A percentile compares a stretch with the other conserved stretches of the same genome.
Evolutionary conservation across 2,888 invertebrate species (phyloP).

Genomic region (Chloromyia formosa): DNA sequence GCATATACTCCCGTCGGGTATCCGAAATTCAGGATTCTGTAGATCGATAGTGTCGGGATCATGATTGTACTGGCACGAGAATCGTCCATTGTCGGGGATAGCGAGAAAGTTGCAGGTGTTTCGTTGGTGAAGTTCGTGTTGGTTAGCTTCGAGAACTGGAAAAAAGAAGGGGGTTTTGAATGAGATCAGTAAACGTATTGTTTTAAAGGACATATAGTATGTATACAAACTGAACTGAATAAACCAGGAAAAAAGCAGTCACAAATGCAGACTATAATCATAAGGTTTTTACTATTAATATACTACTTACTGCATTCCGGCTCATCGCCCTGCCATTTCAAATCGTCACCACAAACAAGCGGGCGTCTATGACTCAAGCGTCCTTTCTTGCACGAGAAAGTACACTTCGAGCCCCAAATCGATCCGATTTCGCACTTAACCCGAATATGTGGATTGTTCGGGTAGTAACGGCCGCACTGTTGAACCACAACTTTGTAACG

Average conservation of each 20-base stretch:
- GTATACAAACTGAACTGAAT: no score
- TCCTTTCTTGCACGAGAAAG: conserved; percentile 51
- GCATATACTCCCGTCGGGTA: conserved; percentile 51
- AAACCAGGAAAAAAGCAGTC: no score
- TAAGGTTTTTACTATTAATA: no score
- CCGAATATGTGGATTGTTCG: conserved; percentile 46
- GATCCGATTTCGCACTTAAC: conserved; percentile 50
- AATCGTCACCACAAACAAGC: conserved; percentile 51
- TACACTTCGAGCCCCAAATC: conserved; percentile 52
- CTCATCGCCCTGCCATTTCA: conserved; percentile 52
- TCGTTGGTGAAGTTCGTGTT: conserved; percentile 7
- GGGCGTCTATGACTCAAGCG: conserved; percentile 48
- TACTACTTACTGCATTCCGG: conserved; percentile 49
- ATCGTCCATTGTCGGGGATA: conserved; percentile 51
- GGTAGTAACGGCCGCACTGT: conserved; percentile 50
- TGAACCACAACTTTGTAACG: conserved; percentile 52
- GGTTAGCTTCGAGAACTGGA: conserved; percentile 3
- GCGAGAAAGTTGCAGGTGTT: conserved; percentile 48
- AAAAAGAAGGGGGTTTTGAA: neutral
- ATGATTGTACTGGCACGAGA: conserved; percentile 49
- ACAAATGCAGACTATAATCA: no score
- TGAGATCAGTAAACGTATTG: no score
- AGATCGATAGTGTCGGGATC: conserved; percentile 45
- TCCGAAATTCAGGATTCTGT: conserved; percentile 46
- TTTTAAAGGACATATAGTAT: no score